Conservation (phyloP, 2,888 invertebrate species). For the Rhagonycha fulva region DNA sequence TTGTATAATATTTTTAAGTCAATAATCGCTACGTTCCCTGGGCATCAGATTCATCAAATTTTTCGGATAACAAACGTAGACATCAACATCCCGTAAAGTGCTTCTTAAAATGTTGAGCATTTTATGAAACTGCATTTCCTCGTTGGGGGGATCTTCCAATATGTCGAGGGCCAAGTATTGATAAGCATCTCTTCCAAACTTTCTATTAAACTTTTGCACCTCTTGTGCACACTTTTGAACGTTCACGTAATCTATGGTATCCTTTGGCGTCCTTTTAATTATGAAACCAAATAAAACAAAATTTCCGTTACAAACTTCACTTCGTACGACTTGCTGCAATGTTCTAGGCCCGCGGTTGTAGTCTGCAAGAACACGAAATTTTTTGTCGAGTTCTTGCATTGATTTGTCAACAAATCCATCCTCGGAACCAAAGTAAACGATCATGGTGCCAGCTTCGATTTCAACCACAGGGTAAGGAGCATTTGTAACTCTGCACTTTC, state of each 20-base stretch:
- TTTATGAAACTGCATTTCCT: slow-evolving; percentile 42
- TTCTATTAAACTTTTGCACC: slow-evolving; percentile 33
- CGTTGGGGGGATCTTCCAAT: slow-evolving; percentile 36
- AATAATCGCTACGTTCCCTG: not conserved
- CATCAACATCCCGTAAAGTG: slow-evolving; percentile 38
- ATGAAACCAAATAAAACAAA: slow-evolving; percentile 42
- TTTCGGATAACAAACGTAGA: slow-evolving; percentile 44
- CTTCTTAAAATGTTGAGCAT: slow-evolving; percentile 46
- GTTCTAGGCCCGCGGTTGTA: slow-evolving; percentile 36
- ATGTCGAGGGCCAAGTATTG: slow-evolving; percentile 39
- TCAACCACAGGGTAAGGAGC: slow-evolving; percentile 37
- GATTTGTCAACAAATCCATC: slow-evolving; percentile 41
- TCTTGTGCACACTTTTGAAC: slow-evolving; percentile 37
- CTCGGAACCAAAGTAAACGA: slow-evolving; percentile 47
- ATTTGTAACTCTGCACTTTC: slow-evolving; percentile 37
- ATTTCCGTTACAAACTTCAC: slow-evolving; percentile 28
- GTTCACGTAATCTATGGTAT: slow-evolving; percentile 33
- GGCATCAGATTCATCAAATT: slow-evolving; percentile 18
- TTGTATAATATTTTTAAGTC: not conserved
- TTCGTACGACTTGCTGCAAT: slow-evolving; percentile 40
- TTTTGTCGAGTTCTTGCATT: slow-evolving; percentile 42
- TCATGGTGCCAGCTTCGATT: slow-evolving; percentile 44
- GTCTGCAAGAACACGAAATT: slow-evolving; percentile 42
- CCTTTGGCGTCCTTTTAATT: slow-evolving; percentile 31
- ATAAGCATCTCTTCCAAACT: slow-evolving; percentile 27